Base-by-base conservation (phyloP, 2,113 vertebrate species). In the Mirza zaza region DNA sequence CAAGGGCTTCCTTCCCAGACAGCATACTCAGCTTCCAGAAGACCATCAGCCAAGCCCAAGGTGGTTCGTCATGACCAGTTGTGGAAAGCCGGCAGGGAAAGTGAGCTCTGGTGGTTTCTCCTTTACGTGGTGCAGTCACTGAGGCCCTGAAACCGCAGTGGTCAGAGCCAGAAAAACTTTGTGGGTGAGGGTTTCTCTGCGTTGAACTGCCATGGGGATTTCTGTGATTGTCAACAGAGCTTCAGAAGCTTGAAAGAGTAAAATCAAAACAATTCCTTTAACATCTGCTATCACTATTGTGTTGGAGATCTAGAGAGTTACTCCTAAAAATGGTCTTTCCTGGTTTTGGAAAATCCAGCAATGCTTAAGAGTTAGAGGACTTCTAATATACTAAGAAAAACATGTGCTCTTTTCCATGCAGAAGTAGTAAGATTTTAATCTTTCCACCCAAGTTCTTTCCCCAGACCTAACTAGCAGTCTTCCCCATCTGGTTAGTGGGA, bases 21-120 rank as follows among this genome's bases (percentile, higher is more conserved):
- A 32, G 70, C 86, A 48, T 80, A 88, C 82, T 92, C 36, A 50
- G 87, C 89, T 92, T 97, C 92, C 95, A 97, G 87, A 98, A 87
- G 67, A 87, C 71, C 81, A 82, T 90, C 94, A 86, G 65, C 90
- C 71, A 96, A 97, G 94, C 91, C 97, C 70, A 88, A 76, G 63
- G 91, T 90, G 95, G 96, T 97, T 98, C 95, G 70, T 45, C 5
- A 27, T 79, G 81, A 96, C 95, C 86, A 91, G 57, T 45, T 94
- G 81, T 65, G 63, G 93, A 96, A 95, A 95, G 76, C 50, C 25
- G 4, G 65, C 93, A 91, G 45, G 76, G 81, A 96, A 73, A 82
- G 87, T 75, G 45, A 95, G 91, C 71, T 27, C 5, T 45, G 4
- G 63, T 70, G 84, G 80, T 87, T 96, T 95, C 59, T 91, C 14